Percentiles rank a stretch among this genome's conserved stretches.
phyloP scores from a whole-genome alignment of 2,797 vertebrate genomes.

The Bufotes viridis region DNA sequence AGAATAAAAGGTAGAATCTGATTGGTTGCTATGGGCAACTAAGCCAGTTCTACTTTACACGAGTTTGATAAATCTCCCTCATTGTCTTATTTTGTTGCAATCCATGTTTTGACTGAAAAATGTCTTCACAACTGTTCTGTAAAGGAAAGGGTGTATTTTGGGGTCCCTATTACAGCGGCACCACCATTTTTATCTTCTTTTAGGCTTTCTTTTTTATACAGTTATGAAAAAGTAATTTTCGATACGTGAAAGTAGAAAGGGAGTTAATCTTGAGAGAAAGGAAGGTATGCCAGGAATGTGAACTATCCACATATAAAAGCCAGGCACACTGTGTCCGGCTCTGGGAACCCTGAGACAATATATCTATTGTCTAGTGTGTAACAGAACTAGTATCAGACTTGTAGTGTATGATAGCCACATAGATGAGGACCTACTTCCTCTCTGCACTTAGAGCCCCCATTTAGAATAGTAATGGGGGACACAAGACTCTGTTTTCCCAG shows the following conservation, averaged over 20 bases:
- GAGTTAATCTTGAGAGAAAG: not conserved
- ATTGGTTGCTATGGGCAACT: too few species aligned
- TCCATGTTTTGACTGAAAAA: too few species aligned
- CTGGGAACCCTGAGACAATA: not conserved
- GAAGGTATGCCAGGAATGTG: constrained; percentile 17
- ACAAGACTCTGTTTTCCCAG: too few species aligned
- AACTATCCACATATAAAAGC: constrained; percentile 9
- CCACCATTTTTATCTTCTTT: too few species aligned
- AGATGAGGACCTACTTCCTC: not conserved
- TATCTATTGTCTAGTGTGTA: not conserved
- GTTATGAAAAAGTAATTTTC: not conserved
- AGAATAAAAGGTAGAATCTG: too few species aligned
- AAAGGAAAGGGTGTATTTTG: too few species aligned
- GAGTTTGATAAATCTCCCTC: too few species aligned
- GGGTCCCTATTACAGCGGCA: too few species aligned
- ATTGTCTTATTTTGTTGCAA: too few species aligned
- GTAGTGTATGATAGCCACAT: not conserved
- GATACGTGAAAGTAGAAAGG: not conserved
- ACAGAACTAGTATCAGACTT: not conserved
- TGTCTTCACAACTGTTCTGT: too few species aligned
- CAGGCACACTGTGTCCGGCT: not conserved
- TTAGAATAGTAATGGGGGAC: not conserved
- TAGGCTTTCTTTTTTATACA: too few species aligned
- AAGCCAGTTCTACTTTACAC: too few species aligned
- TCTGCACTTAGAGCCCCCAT: not conserved